Conservation (phyloP, 1,140 invertebrate genomes). For the Philopotamus ludificatus region DNA sequence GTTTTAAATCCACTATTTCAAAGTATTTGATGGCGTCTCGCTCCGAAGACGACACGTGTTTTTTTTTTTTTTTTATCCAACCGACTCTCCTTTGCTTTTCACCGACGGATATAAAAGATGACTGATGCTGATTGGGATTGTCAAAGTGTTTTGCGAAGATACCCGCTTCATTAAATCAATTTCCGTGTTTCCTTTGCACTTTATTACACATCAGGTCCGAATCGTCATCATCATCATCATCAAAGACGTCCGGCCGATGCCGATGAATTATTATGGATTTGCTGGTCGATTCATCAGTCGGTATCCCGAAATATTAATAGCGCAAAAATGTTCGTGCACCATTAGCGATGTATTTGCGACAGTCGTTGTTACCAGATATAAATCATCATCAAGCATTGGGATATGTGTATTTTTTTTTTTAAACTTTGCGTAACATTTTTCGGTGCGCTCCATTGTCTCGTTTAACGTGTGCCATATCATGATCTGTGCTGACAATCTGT, state of each 20-base stretch:
- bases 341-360: no score
- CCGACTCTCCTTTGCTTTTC: no score
- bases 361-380: no score
- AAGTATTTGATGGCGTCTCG: not conserved
- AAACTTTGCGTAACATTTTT: conserved; percentile 23
- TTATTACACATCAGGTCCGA: not conserved
- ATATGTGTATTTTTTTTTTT: conserved; percentile 22
- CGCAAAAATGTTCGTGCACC: conserved; percentile 8
- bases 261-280: conserved; percentile 37
- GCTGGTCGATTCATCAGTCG: conserved; percentile 38
- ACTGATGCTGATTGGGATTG: conserved; percentile 31
- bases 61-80: no score
- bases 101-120: conserved; percentile 20
- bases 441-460: conserved; percentile 24
- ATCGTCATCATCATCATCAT: conserved; percentile 14
- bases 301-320: conserved; percentile 21
- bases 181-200: conserved; percentile 25
- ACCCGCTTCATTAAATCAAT: conserved; percentile 28
- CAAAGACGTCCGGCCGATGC: conserved; percentile 11
- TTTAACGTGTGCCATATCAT: conserved; percentile 5
- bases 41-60: conserved; percentile 22
- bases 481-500: not conserved
- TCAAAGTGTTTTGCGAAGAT: conserved; percentile 15
- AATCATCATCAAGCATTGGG: no score
- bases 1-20: not conserved